A percentile compares a stretch with the other conserved stretches of the same genome.
Evolutionary conservation across 2,797 vertebrate species (phyloP).

Genomic region (Amazonetta brasiliensis): DNA sequence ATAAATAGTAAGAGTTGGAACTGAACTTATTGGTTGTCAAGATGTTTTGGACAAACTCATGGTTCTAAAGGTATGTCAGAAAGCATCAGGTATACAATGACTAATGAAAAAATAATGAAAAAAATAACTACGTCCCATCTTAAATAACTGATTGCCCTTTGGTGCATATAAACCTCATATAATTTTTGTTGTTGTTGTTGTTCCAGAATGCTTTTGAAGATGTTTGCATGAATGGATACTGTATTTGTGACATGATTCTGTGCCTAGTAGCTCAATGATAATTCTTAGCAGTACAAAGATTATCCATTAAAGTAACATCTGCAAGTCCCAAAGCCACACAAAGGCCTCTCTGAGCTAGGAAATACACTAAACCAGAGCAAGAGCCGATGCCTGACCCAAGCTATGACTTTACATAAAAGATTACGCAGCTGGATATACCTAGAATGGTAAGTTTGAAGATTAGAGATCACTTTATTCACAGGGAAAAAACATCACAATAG

Average conservation of each 20-base stretch:
- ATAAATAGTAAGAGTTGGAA: constrained; percentile 21
- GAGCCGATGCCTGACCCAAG: not conserved
- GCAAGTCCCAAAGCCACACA: not conserved
- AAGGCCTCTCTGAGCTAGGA: not conserved
- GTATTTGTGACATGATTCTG: not conserved
- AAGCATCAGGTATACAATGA: not conserved
- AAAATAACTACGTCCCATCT: not conserved
- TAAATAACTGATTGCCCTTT: not conserved
- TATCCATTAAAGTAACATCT: not conserved
- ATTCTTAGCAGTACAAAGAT: not conserved
- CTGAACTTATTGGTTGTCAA: not conserved
- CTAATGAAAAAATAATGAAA: not conserved
- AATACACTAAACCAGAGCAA: not conserved
- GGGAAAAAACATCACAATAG: not conserved
- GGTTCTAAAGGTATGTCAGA: not conserved
- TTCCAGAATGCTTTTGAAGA: not conserved
- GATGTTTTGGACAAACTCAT: not conserved
- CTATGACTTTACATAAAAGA: not conserved
- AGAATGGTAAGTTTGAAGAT: not conserved
- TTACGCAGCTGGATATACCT: not conserved
- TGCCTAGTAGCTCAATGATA: not conserved
- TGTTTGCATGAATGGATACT: not conserved
- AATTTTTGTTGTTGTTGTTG: not conserved
- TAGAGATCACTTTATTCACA: not conserved
- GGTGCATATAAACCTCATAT: not conserved